Percentiles rank a stretch among this genome's conserved stretches.
These are phyloP conservation scores for Alaudala cheleensis DNA, from an alignment of 2,113 vertebrate species.

Conservation along the genomic window DNA sequence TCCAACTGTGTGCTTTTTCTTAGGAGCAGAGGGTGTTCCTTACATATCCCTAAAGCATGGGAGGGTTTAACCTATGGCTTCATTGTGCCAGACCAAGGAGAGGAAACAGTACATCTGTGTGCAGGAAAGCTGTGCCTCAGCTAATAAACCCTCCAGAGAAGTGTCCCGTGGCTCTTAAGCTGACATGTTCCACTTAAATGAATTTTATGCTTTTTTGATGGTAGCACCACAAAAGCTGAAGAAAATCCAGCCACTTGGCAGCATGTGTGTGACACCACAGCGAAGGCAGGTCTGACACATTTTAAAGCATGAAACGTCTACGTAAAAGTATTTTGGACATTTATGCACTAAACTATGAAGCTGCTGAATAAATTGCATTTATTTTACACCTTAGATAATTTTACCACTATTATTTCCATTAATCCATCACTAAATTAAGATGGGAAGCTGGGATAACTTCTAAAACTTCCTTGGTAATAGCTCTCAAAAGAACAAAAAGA, in stretches of 20 bases:
- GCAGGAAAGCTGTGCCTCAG: constrained; percentile 3
- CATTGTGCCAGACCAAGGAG: background rate
- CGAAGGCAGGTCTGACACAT: background rate
- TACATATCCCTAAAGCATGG: background rate
- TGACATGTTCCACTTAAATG: constrained; percentile 3
- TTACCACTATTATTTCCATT: background rate
- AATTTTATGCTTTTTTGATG: background rate
- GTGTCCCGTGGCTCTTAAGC: background rate
- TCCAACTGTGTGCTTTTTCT: background rate
- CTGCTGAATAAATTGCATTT: background rate
- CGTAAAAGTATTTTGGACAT: background rate
- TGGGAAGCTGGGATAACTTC: background rate
- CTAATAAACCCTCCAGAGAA: background rate
- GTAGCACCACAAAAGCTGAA: background rate
- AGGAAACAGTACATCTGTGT: background rate
- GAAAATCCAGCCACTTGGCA: background rate
- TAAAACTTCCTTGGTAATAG: background rate
- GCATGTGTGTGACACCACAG: background rate
- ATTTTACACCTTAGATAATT: background rate
- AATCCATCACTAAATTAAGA: background rate
- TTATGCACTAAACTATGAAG: background rate
- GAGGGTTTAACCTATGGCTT: constrained; percentile 21
- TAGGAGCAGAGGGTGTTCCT: background rate
- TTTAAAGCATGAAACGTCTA: background rate
- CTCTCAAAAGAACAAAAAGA: background rate